phyloP scores from a whole-genome alignment of 2,797 vertebrate species.

The Acrossocheilus wenchowensis region DNA sequence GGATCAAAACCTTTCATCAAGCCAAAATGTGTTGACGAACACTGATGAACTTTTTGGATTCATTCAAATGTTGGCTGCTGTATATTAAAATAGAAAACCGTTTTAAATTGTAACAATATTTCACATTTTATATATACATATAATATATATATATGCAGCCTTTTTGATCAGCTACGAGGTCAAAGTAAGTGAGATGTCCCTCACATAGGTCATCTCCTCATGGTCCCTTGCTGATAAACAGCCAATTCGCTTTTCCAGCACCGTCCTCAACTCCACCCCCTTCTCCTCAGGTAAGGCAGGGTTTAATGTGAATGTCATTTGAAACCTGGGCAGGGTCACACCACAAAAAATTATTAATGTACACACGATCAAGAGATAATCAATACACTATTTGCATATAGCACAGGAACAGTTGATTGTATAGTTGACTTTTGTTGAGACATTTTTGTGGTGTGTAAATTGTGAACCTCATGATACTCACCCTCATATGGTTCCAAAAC shows the following conservation, averaged over 20 bases:
- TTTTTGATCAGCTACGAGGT: neutral
- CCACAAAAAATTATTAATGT: neutral
- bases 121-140: no score
- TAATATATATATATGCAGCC: no score
- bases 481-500: neutral
- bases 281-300: constrained; percentile 80
- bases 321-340: constrained; percentile 83
- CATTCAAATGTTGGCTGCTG: neutral
- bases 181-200: constrained; percentile 60
- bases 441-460: neutral
- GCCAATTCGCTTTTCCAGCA: constrained; percentile 85
- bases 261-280: constrained; percentile 65
- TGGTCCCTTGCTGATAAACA: constrained; percentile 82
- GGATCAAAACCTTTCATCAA: neutral
- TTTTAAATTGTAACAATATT: no score
- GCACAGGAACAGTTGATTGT: neutral
- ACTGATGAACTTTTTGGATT: neutral
- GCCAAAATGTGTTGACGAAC: neutral
- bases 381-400: neutral
- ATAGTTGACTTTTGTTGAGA: neutral
- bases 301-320: constrained; percentile 87
- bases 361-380: constrained; percentile 13
- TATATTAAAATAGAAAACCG: neutral
- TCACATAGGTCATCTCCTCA: constrained; percentile 92
- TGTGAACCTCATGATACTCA: neutral